Conservation (phyloP, 2,888 invertebrate species). For the Gerosis bhagava region DNA sequence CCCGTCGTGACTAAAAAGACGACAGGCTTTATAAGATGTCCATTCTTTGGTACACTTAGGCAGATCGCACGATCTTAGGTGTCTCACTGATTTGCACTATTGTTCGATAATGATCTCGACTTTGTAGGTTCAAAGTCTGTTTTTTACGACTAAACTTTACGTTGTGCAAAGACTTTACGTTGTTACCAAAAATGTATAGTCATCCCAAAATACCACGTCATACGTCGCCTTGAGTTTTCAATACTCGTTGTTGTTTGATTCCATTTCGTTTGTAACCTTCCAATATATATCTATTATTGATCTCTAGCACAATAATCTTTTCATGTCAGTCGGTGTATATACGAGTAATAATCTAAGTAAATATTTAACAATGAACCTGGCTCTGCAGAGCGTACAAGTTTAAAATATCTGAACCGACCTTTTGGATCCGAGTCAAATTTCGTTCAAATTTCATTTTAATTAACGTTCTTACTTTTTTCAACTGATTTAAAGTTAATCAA, state of each 20-base stretch:
- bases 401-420: too few relatives aligned
- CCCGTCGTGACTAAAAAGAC: background rate
- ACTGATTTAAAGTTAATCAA: too few relatives aligned
- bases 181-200: constrained; percentile 20
- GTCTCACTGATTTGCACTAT: constrained; percentile 58
- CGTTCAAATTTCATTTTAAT: too few relatives aligned
- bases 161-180: constrained; percentile 27
- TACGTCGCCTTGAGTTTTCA: constrained; percentile 54
- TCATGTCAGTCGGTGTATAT: constrained; percentile 24
- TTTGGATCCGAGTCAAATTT: too few relatives aligned
- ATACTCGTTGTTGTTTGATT: constrained; percentile 29
- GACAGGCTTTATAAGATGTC: background rate
- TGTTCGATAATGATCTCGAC: constrained; percentile 55
- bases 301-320: constrained; percentile 30
- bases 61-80: constrained; percentile 18
- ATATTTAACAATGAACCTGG: too few relatives aligned
- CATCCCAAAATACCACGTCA: constrained; percentile 37
- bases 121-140: too few relatives aligned
- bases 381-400: too few relatives aligned
- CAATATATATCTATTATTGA: constrained; percentile 10
- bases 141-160: constrained; percentile 35
- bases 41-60: background rate
- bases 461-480: too few relatives aligned
- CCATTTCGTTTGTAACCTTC: constrained; percentile 28
- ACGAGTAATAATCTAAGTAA: too few relatives aligned